These are phyloP conservation scores for Leptosomus discolor DNA, from an alignment of 2,113 vertebrate genomes.

Conservation along the genomic window DNA sequence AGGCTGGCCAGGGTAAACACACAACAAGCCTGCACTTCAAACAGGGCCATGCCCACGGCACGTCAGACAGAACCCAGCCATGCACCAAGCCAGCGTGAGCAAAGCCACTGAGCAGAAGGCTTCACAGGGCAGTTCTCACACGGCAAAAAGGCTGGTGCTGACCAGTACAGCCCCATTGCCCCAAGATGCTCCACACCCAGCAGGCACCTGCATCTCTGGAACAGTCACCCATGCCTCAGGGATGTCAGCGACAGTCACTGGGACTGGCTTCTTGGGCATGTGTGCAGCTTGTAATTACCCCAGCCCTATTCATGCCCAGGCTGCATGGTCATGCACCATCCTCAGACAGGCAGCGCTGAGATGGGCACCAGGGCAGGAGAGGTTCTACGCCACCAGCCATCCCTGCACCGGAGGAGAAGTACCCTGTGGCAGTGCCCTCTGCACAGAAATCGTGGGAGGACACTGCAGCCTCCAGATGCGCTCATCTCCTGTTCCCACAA, in stretches of 20 bases:
- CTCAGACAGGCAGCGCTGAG: not conserved
- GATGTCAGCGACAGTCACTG: not conserved
- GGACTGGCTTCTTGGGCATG: too few species aligned
- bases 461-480: not conserved
- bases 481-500: not conserved
- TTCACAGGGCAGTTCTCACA: not conserved
- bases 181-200: not conserved
- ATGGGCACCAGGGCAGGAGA: not conserved
- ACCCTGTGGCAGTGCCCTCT: not conserved
- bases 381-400: not conserved
- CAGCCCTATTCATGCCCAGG: not conserved
- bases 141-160: not conserved
- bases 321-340: not conserved
- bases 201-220: not conserved
- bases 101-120: not conserved
- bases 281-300: not conserved
- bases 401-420: accelerated
- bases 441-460: not conserved
- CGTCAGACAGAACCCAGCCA: not conserved
- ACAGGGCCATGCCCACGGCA: not conserved
- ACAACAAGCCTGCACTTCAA: slow-evolving; percentile 42
- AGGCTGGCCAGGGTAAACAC: slow-evolving; percentile 51
- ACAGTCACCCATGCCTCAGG: not conserved
- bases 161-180: not conserved
- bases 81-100: accelerated